Percentiles rank a stretch among this genome's conserved stretches.
Conservation (phyloP, 1,140 invertebrate species). For the Drosophila lini region DNA sequence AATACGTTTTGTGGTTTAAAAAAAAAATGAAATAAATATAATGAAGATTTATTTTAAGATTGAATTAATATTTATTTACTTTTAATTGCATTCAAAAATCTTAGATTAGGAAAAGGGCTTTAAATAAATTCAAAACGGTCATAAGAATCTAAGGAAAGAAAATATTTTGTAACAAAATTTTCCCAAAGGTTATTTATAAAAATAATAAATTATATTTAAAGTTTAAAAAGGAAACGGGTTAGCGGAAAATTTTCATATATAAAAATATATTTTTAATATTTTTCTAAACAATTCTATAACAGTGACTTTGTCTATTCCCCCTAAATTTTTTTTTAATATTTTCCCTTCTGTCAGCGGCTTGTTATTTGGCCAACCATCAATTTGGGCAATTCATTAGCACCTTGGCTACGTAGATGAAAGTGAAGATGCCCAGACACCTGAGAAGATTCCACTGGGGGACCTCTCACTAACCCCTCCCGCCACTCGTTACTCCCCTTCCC, state of each 20-base stretch:
- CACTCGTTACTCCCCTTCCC: background rate
- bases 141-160: too few relatives aligned
- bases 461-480: background rate
- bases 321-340: background rate
- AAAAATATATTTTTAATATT: background rate
- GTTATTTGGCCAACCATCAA: constrained; percentile 5
- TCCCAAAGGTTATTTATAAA: too few relatives aligned
- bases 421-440: constrained; percentile 35
- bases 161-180: too few relatives aligned
- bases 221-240: too few relatives aligned
- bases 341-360: background rate
- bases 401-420: constrained; percentile 40
- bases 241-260: background rate
- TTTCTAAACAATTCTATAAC: background rate
- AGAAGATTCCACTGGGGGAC: constrained; percentile 37
- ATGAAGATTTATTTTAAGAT: background rate
- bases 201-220: too few relatives aligned
- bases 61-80: too few relatives aligned
- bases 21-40: background rate
- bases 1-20: too few relatives aligned
- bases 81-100: too few relatives aligned
- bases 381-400: constrained; percentile 63
- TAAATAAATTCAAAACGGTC: too few relatives aligned
- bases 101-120: too few relatives aligned
- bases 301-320: background rate